Evolutionary conservation across 2,888 invertebrate genomes (phyloP).

Genomic region (Phortica okadai): DNA sequence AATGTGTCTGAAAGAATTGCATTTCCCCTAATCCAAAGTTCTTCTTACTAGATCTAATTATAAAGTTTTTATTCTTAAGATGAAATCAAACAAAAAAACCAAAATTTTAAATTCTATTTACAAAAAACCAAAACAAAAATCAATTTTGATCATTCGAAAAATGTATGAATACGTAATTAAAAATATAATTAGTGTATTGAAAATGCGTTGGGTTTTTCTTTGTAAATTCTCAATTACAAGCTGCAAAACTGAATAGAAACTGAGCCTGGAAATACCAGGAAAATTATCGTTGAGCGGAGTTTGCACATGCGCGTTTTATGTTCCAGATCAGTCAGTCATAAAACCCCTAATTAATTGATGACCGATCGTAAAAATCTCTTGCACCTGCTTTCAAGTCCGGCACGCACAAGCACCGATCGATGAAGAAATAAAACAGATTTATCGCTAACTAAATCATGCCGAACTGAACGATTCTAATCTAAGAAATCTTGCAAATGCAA

Average conservation of each 20-base stretch:
- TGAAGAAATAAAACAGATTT: no score
- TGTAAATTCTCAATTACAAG: not conserved
- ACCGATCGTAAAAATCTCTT: slow-evolving; percentile 59
- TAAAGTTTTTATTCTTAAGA: slow-evolving; percentile 20
- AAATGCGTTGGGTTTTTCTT: slow-evolving; percentile 17
- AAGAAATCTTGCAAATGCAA: no score
- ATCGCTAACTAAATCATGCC: no score
- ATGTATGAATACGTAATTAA: slow-evolving; percentile 42
- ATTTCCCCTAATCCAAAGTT: not conserved
- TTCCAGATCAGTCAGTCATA: no score
- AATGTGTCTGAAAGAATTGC: slow-evolving; percentile 29
- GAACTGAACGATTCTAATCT: no score
- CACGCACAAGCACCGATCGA: no score
- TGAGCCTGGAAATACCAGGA: not conserved
- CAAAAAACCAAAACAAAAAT: slow-evolving; percentile 40
- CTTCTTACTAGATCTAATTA: slow-evolving; percentile 13
- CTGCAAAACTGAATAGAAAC: not conserved
- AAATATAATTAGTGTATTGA: slow-evolving; percentile 46
- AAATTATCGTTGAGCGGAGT: not conserved
- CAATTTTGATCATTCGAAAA: slow-evolving; percentile 9
- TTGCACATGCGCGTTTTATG: no score
- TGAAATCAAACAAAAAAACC: slow-evolving; percentile 27
- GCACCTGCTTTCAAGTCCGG: no score
- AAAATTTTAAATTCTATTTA: slow-evolving; percentile 40
- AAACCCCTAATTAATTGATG: slow-evolving; percentile 45